Base-by-base conservation (phyloP, 2,797 vertebrate species). In the Spheniscus humboldti region DNA sequence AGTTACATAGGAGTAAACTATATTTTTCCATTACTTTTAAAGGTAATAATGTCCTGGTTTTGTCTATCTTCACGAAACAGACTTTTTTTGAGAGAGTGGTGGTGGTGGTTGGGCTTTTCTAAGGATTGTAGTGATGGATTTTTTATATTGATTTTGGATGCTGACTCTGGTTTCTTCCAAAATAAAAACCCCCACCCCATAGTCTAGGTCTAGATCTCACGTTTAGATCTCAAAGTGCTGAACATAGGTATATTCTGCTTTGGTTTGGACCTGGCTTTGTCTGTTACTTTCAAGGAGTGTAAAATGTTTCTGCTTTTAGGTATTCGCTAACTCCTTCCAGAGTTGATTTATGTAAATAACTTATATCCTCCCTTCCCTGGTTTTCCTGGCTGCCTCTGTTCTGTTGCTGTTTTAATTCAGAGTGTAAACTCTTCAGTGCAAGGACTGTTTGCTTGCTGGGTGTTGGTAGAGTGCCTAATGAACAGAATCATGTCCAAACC, bases 1-100 rank as follows among this genome's bases (percentile, higher is more conserved):
- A 64, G 20, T 63, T 76, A 59, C 28, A 37, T 59, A 63, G 31
- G 18, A 35, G 5, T 16, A 33, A 82, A 73, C 6, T 19, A 3
- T 39, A 48, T 48, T 64, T 79, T 81, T 4, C 7, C 8, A 20
- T 53, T 52, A 24, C 8, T 67, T 81, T 69, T 59, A 68, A 69
- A 35, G 10, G 10, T 57, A 57, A 31, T 50, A 60, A 23, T 3
- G 39, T 23, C 9, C 13, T 63, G 8, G 5, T 5, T 92, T 91
- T 60, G 12, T 33, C 47, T 69, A 5, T 45, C 63, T 68, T 78
- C 3, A n/a, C 3, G 5, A 47, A 91, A 24, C 5, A 39, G 2
- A 8, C 1, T 7, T 16, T 53, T 53, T 7, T 7, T 0, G 3
- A 24, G 17, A 13, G 7, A 10, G 7, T n/a, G 8, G 4, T 33